phyloP scores from a whole-genome alignment of 2,888 invertebrate species.

The Lydus trimaculatus region DNA sequence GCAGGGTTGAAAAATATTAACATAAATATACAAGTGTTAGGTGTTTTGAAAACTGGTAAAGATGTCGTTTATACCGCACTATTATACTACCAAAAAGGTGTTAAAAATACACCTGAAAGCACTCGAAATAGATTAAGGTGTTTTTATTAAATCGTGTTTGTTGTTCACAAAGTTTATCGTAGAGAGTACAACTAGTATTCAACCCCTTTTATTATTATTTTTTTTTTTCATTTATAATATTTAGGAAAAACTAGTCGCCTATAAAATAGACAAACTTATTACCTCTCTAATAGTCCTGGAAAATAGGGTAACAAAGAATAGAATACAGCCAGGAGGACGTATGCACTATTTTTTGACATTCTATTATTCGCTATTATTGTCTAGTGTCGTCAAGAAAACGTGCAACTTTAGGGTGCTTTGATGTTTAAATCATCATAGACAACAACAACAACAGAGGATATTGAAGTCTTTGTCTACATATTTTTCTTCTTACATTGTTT shows the following conservation, averaged over 20 bases:
- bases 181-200: too few relatives aligned
- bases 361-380: slow-evolving; percentile 46
- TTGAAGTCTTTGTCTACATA: background rate
- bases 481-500: background rate
- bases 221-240: slow-evolving; percentile 16
- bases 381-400: slow-evolving; percentile 41
- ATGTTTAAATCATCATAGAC: slow-evolving; percentile 48
- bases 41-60: slow-evolving; percentile 41
- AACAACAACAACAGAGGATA: slow-evolving; percentile 22
- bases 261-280: slow-evolving; percentile 42
- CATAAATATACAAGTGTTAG: slow-evolving; percentile 22
- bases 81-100: slow-evolving; percentile 52
- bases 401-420: slow-evolving; percentile 42
- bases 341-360: slow-evolving; percentile 49
- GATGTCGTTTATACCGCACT: slow-evolving; percentile 39
- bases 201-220: background rate
- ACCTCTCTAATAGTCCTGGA: slow-evolving; percentile 34
- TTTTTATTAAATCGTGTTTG: slow-evolving; percentile 45
- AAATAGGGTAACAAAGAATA: slow-evolving; percentile 43
- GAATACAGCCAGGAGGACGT: slow-evolving; percentile 35
- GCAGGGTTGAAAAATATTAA: slow-evolving; percentile 38
- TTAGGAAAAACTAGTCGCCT: slow-evolving; percentile 32
- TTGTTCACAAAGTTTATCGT: slow-evolving; percentile 31
- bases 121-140: slow-evolving; percentile 59
- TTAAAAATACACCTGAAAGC: slow-evolving; percentile 59